Percentiles rank a stretch among this genome's conserved stretches.
These are phyloP conservation scores for Agriotes lineatus DNA, from an alignment of 2,888 invertebrate genomes.

Conservation along the genomic window DNA sequence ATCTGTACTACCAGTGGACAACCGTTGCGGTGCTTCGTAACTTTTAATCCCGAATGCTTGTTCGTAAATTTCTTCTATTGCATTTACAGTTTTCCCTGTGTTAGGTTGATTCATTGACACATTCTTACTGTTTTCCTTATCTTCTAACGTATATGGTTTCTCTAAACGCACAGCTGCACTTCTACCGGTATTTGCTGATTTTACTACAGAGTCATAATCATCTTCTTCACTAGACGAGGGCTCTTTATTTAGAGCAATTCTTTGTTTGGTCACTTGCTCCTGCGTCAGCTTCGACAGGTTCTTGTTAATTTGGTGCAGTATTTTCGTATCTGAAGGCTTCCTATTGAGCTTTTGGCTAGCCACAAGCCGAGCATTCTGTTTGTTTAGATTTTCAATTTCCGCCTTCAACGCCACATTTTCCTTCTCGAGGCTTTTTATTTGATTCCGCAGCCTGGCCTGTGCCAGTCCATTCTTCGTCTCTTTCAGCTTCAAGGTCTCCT, in stretches of 20 bases:
- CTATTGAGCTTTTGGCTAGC: slow-evolving; percentile 71
- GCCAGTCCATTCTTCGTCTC: slow-evolving; percentile 80
- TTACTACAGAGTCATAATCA: background rate
- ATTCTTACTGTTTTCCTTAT: slow-evolving; percentile 38
- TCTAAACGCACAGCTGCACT: background rate
- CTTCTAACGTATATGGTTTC: background rate
- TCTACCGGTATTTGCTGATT: background rate
- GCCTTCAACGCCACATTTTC: slow-evolving; percentile 75
- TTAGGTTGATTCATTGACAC: background rate
- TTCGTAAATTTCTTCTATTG: slow-evolving; percentile 22
- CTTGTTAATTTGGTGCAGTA: slow-evolving; percentile 82
- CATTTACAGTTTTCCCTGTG: background rate
- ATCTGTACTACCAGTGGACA: background rate
- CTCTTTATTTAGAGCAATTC: background rate
- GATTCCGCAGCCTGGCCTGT: slow-evolving; percentile 80
- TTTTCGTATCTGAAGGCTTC: slow-evolving; percentile 75
- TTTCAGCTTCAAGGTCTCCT: slow-evolving; percentile 78
- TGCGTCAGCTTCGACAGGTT: slow-evolving; percentile 67
- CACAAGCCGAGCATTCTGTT: slow-evolving; percentile 74
- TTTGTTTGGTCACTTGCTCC: slow-evolving; percentile 8
- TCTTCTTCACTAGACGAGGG: background rate
- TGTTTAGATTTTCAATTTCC: slow-evolving; percentile 77
- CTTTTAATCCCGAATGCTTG: background rate
- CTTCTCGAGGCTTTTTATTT: slow-evolving; percentile 79
- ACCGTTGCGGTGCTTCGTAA: background rate